These are phyloP conservation scores for Phalloptychus januarius DNA, from an alignment of 2,797 vertebrate species.

Conservation along the genomic window DNA sequence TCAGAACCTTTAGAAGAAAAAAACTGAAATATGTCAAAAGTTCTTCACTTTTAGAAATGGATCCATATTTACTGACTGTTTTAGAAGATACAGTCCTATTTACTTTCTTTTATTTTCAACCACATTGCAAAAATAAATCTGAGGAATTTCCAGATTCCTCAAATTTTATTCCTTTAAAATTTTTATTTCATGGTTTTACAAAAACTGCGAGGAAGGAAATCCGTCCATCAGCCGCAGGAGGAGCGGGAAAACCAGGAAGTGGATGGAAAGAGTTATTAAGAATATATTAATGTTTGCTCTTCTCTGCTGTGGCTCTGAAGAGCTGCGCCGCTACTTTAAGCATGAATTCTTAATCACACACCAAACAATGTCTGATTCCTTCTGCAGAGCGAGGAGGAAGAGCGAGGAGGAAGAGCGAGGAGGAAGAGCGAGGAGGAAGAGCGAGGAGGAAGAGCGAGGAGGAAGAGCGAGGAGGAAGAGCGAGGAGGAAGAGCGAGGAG, in stretches of 20 bases:
- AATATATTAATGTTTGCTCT: slow-evolving; percentile 76
- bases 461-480: no score
- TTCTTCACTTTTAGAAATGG: neutral
- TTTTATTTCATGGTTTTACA: slow-evolving; percentile 41
- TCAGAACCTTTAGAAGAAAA: neutral
- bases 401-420: no score
- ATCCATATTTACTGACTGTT: neutral
- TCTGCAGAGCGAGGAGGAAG: no score
- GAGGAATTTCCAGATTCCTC: neutral
- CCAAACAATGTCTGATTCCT: slow-evolving; percentile 74
- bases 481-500: no score
- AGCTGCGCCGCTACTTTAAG: slow-evolving; percentile 70
- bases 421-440: no score
- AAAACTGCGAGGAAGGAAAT: slow-evolving; percentile 27
- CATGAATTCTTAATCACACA: slow-evolving; percentile 79
- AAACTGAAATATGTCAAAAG: neutral
- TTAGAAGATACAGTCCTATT: neutral
- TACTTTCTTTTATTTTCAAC: neutral
- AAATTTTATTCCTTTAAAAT: slow-evolving; percentile 43
- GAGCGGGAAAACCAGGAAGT: slow-evolving; percentile 38
- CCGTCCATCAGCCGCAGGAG: slow-evolving; percentile 25
- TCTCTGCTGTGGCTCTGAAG: slow-evolving; percentile 61
- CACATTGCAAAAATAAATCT: neutral
- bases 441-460: no score
- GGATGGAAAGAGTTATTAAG: slow-evolving; percentile 67